Evolutionary conservation across 2,797 vertebrate species (phyloP), one percentile per base, ranked within the genome.

Genomic region (Notamacropus eugenii): DNA sequence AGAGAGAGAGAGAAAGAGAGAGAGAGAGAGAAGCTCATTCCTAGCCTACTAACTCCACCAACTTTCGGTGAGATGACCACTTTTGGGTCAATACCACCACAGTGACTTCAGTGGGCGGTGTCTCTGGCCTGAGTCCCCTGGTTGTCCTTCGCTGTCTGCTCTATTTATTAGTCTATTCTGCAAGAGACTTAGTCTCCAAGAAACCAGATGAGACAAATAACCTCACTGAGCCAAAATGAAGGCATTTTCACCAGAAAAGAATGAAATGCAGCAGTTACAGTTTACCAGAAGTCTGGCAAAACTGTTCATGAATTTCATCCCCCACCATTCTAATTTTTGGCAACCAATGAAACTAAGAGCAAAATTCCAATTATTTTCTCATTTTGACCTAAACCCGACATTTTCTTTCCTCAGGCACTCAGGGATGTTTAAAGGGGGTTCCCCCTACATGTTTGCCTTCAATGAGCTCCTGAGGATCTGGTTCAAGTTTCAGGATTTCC

Each of bases 201-300:
- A 98, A 97, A 97, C 97, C 96, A 97, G 96, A 98, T 96, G 96
- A 97, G 97, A 98, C 97, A 98, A 97, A 97, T 96, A 97, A 96
- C 62, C 95, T 96, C 96, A 82, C 91, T 92, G 94, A 62, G 95
- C 93, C 94, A 94, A 95, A 96, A 97, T 93, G 93, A 97, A 98
- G 97, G 97, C 92, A 24, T 96, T 97, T 96, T 96, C 96, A 97
- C 95, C 95, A 96, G 92, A 97, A 96, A 97, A 97, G 97, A 97
- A 97, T 97, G 96, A 96, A 98, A 95, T 1, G 31, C 91, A 96
- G 94, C 93, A 93, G 94, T 97, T 96, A 97, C 92, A 95, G 55
- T 29, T 93, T 96, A 96, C 95, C 96, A 98, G 95, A 98, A 93
- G 92, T 94, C 96, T 98, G 97, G 97, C 98, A 97, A 94, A 90